Base-by-base conservation (phyloP, 2,888 invertebrate genomes). In the Pimpla rufipes region DNA sequence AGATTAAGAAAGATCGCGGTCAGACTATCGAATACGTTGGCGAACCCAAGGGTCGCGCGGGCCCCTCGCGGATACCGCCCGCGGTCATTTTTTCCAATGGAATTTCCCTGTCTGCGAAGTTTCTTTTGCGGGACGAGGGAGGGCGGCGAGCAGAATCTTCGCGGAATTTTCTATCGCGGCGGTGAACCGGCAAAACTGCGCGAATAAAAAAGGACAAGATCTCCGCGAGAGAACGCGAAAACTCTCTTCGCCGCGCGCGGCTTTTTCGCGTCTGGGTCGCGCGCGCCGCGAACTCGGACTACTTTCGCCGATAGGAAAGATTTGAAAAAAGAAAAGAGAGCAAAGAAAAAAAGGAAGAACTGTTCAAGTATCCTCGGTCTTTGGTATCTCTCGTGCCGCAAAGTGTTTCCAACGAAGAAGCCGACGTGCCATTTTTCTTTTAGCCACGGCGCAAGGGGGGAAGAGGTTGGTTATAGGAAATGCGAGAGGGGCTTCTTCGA, bases 351-450 rank as follows among this genome's bases (percentile, higher is more conserved):
- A 47, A 47, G n/a, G n/a, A 47, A 64, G 10, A 16, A 29, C 5
- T 16, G 55, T 59, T 73, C 57, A 55, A 59, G 57, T 59, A 57
- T 42, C 57, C 10, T 29, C 42, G 42, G 55, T 21, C 29, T 59
- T 59, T 45, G 62, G 62, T 62, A 62, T 62, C 57, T 73, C 16
- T 59, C 70, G 40, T 13, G 29, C 29, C 47, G 42, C 47, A 59
- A 73, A 73, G 59, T 73, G 73, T 45, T 73, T 73, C 59, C 29
- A 5, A 8, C 59, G 45, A 59, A 18, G 37, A 42, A 59, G 73
- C 45, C 42, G 18, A 59, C 59, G 29, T 45, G 35, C 47, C 73
- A 11, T 59, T 59, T 59, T 29, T 23, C 59, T 59, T 59, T 35
- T 29, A 6, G 57, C 42, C 8, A 40, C n/a, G 37, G 23, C 1